These are phyloP conservation scores for Metacarcinus magister DNA, from an alignment of 2,888 invertebrate species.

Conservation along the genomic window DNA sequence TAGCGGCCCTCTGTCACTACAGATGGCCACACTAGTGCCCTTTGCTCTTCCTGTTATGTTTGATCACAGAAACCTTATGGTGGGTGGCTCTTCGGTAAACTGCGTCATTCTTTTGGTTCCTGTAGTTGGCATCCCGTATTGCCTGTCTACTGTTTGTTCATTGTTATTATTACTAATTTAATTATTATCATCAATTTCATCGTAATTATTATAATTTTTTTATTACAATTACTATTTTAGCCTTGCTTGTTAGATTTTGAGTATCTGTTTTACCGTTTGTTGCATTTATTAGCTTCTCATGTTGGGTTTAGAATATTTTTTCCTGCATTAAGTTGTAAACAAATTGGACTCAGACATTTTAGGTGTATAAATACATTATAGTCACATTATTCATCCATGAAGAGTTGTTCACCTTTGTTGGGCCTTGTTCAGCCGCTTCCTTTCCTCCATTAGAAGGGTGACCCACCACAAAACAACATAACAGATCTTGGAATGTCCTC, in stretches of 20 bases:
- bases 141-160: not conserved
- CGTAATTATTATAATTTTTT: not conserved
- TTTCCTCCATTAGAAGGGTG: slow-evolving; percentile 16
- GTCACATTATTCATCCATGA: not conserved
- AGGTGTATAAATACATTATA: not conserved
- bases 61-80: slow-evolving; percentile 39
- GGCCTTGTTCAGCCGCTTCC: not conserved
- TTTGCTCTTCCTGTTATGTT: slow-evolving; percentile 56
- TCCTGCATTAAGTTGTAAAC: not conserved
- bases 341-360: not conserved
- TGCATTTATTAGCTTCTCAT: not conserved
- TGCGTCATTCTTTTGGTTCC: not conserved
- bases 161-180: not conserved
- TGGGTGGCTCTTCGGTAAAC: slow-evolving; percentile 64
- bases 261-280: not conserved
- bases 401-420: not conserved
- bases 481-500: slow-evolving; percentile 28
- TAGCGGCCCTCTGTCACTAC: slow-evolving; percentile 77
- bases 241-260: not conserved
- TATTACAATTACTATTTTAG: not conserved
- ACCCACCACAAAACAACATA: slow-evolving; percentile 62
- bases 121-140: not conserved
- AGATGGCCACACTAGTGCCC: slow-evolving; percentile 78
- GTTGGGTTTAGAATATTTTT: not conserved
- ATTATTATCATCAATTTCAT: too few species aligned